Conservation (phyloP, 1,140 invertebrate species). For the Meloidogyne hapla region DNA sequence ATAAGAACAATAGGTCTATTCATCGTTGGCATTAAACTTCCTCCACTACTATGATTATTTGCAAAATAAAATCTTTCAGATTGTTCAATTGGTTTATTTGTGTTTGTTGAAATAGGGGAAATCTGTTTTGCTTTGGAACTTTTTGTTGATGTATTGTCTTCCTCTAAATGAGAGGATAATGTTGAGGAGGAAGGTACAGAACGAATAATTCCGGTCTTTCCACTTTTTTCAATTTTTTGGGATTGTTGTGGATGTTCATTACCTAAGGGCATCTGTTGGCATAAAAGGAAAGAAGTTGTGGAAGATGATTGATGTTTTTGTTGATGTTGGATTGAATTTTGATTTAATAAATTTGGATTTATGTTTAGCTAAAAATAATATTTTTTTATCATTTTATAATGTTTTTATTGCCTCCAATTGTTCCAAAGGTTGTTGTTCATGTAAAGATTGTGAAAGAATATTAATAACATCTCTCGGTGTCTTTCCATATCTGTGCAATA, state of each 20-base stretch:
- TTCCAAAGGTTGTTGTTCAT: background rate
- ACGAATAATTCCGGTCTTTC: background rate
- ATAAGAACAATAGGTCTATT: background rate
- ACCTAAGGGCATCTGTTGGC: background rate
- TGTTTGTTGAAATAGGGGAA: background rate
- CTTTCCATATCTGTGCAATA: background rate
- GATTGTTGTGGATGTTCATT: background rate
- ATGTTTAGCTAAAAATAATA: background rate
- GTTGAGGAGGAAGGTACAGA: background rate
- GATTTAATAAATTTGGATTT: too few species aligned
- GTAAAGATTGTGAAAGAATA: background rate
- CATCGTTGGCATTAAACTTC: background rate
- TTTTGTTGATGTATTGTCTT: background rate
- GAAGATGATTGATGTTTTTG: background rate
- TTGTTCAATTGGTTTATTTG: background rate
- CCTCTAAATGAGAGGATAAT: background rate
- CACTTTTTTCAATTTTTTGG: too few species aligned
- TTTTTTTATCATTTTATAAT: background rate
- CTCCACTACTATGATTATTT: background rate
- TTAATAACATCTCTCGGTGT: background rate
- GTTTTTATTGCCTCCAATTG: background rate
- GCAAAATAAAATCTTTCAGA: background rate
- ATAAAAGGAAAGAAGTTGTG: background rate
- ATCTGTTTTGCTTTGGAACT: background rate
- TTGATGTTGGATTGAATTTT: background rate